Conservation (phyloP, 1,140 invertebrate genomes). For the Drosophila yakuba region DNA sequence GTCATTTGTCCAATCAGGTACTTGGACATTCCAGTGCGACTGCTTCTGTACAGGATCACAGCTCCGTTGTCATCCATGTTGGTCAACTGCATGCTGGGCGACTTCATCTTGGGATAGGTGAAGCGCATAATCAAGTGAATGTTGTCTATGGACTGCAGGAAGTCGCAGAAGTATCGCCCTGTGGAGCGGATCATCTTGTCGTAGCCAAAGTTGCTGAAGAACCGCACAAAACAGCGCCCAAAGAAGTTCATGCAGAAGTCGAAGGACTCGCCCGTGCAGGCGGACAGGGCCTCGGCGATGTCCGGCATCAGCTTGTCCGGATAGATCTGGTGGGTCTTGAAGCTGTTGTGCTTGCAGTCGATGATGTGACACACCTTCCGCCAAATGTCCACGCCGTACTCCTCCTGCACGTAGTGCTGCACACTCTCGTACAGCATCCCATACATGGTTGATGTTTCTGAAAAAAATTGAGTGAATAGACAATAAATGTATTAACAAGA, state of each 20-base stretch:
- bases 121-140: conserved; percentile 95
- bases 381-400: conserved; percentile 94
- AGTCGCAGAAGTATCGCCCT: conserved; percentile 94
- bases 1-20: conserved; percentile 94
- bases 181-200: conserved; percentile 93
- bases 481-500: not conserved
- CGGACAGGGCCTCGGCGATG: conserved; percentile 88
- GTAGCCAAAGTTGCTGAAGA: conserved; percentile 94
- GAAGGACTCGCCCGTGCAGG: conserved; percentile 85
- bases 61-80: conserved; percentile 91
- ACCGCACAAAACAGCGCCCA: conserved; percentile 94
- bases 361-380: conserved; percentile 89
- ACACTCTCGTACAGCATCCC: conserved; percentile 94
- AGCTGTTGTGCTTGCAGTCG: conserved; percentile 89
- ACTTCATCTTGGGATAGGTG: conserved; percentile 95
- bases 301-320: conserved; percentile 91
- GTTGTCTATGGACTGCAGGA: conserved; percentile 95
- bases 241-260: conserved; percentile 94
- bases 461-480: not conserved
- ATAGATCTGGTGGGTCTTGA: conserved; percentile 93
- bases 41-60: conserved; percentile 92
- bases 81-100: conserved; percentile 94
- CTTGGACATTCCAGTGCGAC: conserved; percentile 91
- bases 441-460: conserved; percentile 87
- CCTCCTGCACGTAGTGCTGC: conserved; percentile 91